Evolutionary conservation across 2,888 invertebrate genomes (phyloP), one percentile per base, ranked within the genome.

Genomic region (Ecdyonurus torrentis): DNA sequence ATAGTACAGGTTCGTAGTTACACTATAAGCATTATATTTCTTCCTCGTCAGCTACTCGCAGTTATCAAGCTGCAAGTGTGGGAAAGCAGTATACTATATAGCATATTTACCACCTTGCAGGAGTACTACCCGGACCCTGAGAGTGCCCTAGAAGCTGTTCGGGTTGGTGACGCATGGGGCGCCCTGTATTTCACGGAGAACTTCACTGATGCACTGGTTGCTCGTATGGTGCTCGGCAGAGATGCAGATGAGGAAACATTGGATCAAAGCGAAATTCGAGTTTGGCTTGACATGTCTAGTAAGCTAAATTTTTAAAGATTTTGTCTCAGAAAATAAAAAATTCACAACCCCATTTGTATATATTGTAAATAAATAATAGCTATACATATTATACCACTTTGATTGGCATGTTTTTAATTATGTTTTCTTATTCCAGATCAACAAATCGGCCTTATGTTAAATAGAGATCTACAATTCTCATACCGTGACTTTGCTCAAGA

Each of bases 211-310:
- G 89, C 90, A 1, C 79, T 93, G 25, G 85, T 91, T 0, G 91
- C 91, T 1, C 79, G 92, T 67, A 83, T 91, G 75, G 84, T 86
- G 25, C 75, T 91, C 66, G 89, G 88, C 55, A 85, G 86, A 69
- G 87, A 89, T 23, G 85, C 90, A 0, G 91, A 92, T 71, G 87
- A 90, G 65, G 91, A 92, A 69, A 91, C 91, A 0, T 81, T 93
- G 63, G 86, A 88, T 67, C 88, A 89, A 66, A 92, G 91, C 59
- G 91, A 91, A 73, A 85, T 93, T 65, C 81, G 89, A 71, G 89
- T 93, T 62, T 90, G 91, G 88, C 81, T 93, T 64, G 94, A 94
- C 74, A 91, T 93, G 89, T 91, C 92, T 69, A 95, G 85, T 85
- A 74, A 78, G 79, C 75, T 61, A 15, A 1, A 25, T 2, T n/a